phyloP scores from a whole-genome alignment of 2,113 vertebrate genomes.

The Hemiscyllium ocellatum region DNA sequence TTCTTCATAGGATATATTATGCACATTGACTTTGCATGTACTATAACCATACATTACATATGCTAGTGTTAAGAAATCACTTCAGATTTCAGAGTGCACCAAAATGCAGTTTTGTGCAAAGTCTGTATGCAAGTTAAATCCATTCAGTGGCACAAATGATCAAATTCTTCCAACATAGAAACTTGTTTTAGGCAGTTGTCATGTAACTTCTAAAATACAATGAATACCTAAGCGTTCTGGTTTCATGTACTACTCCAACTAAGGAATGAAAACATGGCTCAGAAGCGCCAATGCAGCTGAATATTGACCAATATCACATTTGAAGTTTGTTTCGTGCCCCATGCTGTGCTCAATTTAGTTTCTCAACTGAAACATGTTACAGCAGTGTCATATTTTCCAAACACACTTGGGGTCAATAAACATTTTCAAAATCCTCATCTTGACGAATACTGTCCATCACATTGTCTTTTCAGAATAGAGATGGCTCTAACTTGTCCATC shows the following conservation, averaged over 20 bases:
- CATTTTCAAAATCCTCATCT: not conserved
- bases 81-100: not conserved
- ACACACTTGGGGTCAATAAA: not conserved
- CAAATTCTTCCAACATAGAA: not conserved
- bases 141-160: not conserved
- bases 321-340: not conserved
- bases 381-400: not conserved
- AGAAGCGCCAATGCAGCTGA: not conserved
- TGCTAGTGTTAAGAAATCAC: not conserved
- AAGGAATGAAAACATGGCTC: not conserved
- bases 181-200: not conserved
- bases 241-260: not conserved
- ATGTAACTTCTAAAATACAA: not conserved
- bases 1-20: not conserved
- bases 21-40: no score
- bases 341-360: not conserved
- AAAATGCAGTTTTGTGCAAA: not conserved
- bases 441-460: not conserved
- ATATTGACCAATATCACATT: not conserved
- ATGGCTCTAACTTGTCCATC: conserved; percentile 81
- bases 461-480: conserved; percentile 52
- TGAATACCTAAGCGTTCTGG: not conserved
- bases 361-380: not conserved
- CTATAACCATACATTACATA: not conserved
- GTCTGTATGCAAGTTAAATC: not conserved